phyloP scores from a whole-genome alignment of 1,140 invertebrate species.

The Triops longicaudatus region DNA sequence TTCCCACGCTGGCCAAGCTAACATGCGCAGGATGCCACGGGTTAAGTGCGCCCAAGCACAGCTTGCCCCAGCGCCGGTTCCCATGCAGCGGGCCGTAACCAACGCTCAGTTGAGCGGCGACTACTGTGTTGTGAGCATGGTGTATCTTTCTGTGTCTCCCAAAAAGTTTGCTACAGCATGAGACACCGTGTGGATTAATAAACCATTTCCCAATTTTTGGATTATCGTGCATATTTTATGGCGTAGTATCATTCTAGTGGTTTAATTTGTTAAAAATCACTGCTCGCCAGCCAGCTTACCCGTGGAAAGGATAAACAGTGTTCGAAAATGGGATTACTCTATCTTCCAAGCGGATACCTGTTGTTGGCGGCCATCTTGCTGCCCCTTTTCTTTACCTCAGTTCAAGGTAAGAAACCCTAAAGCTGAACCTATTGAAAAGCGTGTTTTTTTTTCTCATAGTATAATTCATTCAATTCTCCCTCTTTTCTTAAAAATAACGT shows the following conservation, averaged over 20 bases:
- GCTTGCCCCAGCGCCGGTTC: background rate
- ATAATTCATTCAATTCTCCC: background rate
- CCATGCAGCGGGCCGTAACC: background rate
- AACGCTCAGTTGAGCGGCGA: conserved; percentile 3
- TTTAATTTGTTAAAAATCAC: background rate
- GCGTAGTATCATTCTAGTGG: background rate
- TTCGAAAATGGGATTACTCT: background rate
- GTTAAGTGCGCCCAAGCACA: conserved; percentile 1
- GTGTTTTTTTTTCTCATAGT: background rate
- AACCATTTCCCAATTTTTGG: background rate
- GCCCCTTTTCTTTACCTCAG: background rate
- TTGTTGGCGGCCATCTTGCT: conserved; percentile 14
- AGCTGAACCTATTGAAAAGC: background rate
- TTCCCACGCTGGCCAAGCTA: background rate
- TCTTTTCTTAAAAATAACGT: too few species aligned
- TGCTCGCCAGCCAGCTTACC: background rate
- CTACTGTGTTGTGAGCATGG: background rate
- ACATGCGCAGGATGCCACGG: conserved; percentile 10
- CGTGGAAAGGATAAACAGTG: background rate
- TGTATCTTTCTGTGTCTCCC: background rate
- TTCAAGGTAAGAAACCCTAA: background rate
- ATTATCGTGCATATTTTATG: background rate
- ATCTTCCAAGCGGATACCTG: conserved; percentile 6
- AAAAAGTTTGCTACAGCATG: background rate
- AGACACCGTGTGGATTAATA: background rate